phyloP scores from a whole-genome alignment of 2,797 vertebrate genomes.

The Mus spretus region DNA sequence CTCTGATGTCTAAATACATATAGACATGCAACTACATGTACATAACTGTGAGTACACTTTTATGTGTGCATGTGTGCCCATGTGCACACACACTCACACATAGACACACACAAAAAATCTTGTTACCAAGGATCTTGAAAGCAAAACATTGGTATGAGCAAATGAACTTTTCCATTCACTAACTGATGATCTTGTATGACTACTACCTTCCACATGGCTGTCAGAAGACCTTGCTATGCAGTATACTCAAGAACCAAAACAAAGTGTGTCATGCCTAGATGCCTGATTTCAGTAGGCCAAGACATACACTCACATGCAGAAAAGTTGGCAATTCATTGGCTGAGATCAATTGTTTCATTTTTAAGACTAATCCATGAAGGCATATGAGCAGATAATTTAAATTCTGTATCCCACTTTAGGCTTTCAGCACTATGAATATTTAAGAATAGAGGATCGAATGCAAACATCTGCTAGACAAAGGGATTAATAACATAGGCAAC shows the following conservation, averaged over 20 bases:
- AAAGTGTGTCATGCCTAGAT: background rate
- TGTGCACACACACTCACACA: background rate
- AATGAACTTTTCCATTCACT: background rate
- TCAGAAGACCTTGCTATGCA: background rate
- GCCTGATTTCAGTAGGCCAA: background rate
- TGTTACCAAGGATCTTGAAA: background rate
- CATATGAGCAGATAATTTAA: background rate
- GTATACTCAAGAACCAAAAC: conserved; percentile 19
- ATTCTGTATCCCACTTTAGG: background rate
- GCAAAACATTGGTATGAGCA: background rate
- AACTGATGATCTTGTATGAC: conserved; percentile 7
- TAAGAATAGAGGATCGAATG: background rate
- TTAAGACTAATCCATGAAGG: background rate
- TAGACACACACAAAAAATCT: background rate
- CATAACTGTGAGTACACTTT: background rate
- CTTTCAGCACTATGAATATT: background rate
- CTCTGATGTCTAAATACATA: background rate
- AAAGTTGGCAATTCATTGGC: background rate
- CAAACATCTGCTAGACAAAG: background rate
- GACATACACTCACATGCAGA: conserved; percentile 6
- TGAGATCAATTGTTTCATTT: background rate
- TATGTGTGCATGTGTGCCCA: background rate
- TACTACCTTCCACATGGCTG: background rate
- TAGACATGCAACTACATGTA: background rate
- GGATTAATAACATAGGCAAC: background rate